Percentiles rank a stretch among this genome's conserved stretches.
phyloP scores from a whole-genome alignment of 2,888 invertebrate genomes.

The Melikaiella ostensackeni region DNA sequence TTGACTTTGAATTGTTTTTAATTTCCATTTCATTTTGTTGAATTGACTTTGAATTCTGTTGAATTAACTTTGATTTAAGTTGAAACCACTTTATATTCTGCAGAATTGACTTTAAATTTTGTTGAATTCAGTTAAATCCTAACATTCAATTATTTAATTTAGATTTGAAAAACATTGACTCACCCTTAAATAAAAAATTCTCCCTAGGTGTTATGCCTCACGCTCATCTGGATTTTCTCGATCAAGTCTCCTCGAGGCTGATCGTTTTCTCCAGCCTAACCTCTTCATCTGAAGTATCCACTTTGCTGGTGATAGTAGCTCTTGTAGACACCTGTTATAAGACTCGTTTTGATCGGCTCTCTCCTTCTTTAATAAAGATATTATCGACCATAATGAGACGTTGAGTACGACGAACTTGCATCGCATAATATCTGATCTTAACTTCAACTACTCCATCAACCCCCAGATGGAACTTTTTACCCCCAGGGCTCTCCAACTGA shows the following conservation, averaged over 20 bases:
- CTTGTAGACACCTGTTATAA: conserved; percentile 39
- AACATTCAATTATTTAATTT: background rate
- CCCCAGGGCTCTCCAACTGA: conserved; percentile 40
- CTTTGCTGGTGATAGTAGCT: conserved; percentile 35
- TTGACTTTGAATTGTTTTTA: no score
- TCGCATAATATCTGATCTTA: conserved; percentile 28
- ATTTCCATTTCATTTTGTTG: no score
- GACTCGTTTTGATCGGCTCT: conserved; percentile 29
- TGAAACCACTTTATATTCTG: no score
- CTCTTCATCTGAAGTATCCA: conserved; percentile 27
- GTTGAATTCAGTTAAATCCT: background rate
- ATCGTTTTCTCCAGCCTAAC: conserved; percentile 24
- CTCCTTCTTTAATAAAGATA: conserved; percentile 48
- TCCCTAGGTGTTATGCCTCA: background rate
- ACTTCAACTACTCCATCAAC: conserved; percentile 4
- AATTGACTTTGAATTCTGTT: no score
- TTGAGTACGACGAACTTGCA: conserved; percentile 39
- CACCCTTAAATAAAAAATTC: background rate
- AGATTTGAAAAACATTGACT: background rate
- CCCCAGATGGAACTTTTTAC: conserved; percentile 31
- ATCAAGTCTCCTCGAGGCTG: conserved; percentile 14
- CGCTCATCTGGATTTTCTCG: background rate
- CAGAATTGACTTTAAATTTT: no score
- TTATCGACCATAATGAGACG: conserved; percentile 54
- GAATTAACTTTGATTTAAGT: no score